phyloP scores from a whole-genome alignment of 2,888 invertebrate genomes.

The Alsophila aescularia region DNA sequence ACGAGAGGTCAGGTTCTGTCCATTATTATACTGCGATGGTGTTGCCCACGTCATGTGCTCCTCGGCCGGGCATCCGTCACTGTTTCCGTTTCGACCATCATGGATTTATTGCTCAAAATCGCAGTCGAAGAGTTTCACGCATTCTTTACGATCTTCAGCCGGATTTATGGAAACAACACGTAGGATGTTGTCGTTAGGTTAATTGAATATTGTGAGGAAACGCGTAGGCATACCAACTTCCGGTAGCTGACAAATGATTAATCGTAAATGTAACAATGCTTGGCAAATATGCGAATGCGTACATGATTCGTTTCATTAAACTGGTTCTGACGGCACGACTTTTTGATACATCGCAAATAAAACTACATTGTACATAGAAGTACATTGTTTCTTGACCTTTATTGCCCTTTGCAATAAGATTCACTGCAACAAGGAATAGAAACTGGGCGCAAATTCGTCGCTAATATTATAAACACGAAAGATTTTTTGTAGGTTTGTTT shows the following conservation, averaged over 20 bases:
- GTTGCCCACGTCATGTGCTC: constrained; percentile 49
- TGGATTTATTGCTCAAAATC: constrained; percentile 46
- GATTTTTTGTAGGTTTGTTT: too few species aligned
- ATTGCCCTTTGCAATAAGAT: too few species aligned
- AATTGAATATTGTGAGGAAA: constrained; percentile 29
- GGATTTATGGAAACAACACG: constrained; percentile 20
- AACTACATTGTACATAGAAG: not conserved
- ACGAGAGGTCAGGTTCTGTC: constrained; percentile 5
- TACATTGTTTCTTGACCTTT: too few species aligned
- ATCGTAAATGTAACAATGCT: constrained; percentile 24
- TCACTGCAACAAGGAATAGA: too few species aligned
- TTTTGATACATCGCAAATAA: not conserved
- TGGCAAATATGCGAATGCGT: constrained; percentile 18
- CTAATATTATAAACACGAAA: too few species aligned
- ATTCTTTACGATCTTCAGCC: constrained; percentile 22
- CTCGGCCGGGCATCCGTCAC: constrained; percentile 53
- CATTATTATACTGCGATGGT: constrained; percentile 6
- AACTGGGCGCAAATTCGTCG: too few species aligned
- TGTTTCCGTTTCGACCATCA: constrained; percentile 65
- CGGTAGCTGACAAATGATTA: constrained; percentile 23
- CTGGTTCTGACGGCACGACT: not conserved
- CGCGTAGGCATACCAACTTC: constrained; percentile 22
- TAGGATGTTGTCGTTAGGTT: constrained; percentile 25
- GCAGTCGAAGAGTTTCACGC: constrained; percentile 14
- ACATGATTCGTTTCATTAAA: constrained; percentile 1